These are phyloP conservation scores for Acipenser transmontanus DNA, from an alignment of 2,797 vertebrate species.

Conservation along the genomic window DNA sequence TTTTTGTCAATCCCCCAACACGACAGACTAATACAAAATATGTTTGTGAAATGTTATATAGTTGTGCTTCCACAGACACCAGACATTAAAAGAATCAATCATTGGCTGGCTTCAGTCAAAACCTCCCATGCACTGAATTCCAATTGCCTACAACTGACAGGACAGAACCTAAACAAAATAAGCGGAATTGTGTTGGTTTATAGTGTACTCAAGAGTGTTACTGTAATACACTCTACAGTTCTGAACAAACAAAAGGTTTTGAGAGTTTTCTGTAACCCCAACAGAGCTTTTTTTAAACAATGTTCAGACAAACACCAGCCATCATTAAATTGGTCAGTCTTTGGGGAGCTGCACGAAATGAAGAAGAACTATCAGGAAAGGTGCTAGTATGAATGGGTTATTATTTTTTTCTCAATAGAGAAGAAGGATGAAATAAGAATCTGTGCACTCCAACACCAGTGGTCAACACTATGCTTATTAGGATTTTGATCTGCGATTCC, in stretches of 20 bases:
- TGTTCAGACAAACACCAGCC: not conserved
- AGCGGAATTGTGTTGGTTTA: no score
- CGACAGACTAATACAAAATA: no score
- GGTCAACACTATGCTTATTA: not conserved
- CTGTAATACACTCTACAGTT: no score
- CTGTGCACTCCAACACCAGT: not conserved
- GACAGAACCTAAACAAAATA: no score
- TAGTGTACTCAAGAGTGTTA: no score
- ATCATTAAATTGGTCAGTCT: slow-evolving; percentile 4
- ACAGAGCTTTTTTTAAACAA: not conserved
- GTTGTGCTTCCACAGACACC: no score
- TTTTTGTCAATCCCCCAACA: no score
- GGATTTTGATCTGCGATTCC: not conserved
- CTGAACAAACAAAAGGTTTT: not conserved
- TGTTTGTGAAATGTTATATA: no score
- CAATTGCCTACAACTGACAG: no score
- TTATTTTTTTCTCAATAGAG: not conserved
- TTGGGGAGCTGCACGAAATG: not conserved
- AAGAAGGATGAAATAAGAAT: not conserved
- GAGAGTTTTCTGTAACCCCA: not conserved
- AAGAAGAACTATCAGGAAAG: not conserved
- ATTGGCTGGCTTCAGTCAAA: no score
- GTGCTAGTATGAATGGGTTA: not conserved
- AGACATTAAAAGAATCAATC: no score
- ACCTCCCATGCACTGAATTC: no score